Percentiles rank a stretch among this genome's conserved stretches.
Conservation (phyloP, 2,888 invertebrate species). For the Polydrusus tereticollis region DNA sequence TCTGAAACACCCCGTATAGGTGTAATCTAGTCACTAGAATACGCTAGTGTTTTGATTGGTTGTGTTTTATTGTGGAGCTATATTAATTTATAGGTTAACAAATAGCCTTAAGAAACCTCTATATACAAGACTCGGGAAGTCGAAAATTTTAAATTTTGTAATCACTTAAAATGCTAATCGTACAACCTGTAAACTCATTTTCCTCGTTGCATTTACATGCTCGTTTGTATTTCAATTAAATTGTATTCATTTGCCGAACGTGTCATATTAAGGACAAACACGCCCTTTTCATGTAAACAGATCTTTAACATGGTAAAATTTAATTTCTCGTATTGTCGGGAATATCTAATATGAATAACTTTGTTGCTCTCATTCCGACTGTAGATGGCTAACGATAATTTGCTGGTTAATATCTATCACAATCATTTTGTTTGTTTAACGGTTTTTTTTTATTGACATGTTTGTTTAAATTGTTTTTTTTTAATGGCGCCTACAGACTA, state of each 20-base stretch:
- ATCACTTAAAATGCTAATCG: constrained; percentile 15
- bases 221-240: constrained; percentile 39
- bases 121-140: neutral
- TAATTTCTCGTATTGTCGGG: constrained; percentile 37
- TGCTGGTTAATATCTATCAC: neutral
- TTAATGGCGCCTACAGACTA: neutral
- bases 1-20: too few species aligned
- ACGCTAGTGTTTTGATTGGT: too few species aligned
- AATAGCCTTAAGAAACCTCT: too few species aligned
- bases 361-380: constrained; percentile 6
- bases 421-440: constrained; percentile 7
- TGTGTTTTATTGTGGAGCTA: too few species aligned
- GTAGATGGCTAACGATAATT: too few species aligned
- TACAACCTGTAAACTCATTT: constrained; percentile 10
- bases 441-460: neutral
- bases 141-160: neutral
- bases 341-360: constrained; percentile 3
- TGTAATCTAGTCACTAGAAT: too few species aligned
- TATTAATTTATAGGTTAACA: too few species aligned
- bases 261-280: constrained; percentile 40
- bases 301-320: constrained; percentile 35
- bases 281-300: constrained; percentile 46
- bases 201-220: constrained; percentile 25
- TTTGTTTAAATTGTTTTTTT: neutral
- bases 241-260: constrained; percentile 35